Evolutionary conservation across 2,797 vertebrate species (phyloP), one percentile per base, ranked within the genome.

Genomic region (Cottoperca gobio): DNA sequence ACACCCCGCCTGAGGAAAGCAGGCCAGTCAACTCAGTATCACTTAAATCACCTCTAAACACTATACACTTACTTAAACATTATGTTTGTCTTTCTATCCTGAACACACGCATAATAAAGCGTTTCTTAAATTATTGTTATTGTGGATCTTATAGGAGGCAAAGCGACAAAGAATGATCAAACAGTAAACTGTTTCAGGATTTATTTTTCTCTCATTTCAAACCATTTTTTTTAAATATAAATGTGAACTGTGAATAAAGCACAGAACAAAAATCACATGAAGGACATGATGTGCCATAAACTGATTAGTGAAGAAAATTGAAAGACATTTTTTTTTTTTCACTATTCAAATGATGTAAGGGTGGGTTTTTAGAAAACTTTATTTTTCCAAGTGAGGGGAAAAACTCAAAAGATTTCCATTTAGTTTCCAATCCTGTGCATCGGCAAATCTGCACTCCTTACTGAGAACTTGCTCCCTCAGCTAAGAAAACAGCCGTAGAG

Each of bases 1-100:
- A 78, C 17, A 33, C 35, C 62, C 82, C 17, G 73, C 14, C 57
- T 49, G 26, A 60, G 64, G 68, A 78, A 39, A 39, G 13, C 49
- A 33, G 21, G 21, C 46, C 39, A 2, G 37, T 1, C 37, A 37
- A 54, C 26, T 72, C 58, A 24, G 2, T 37, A 8, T 13, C 52
- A 67, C 33, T 37, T 66, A 31, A 67, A 61, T 79, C 37, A 13
- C 42, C 59, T 52, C 40, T 16, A 21, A 42, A 52, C 52, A 64
- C 61, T 60, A 6, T 23, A n/a, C 48, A 59, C 53, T 14, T 43
- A 31, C 33, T 43, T 39, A 43, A 4, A 62, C 8, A 16, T 2
- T 3, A 28, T 2, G 11, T 17, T 50, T 28, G 9, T 23, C 19
- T 45, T 76, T 40, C 6, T 21, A 16, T 39, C 49, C 50, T 59